Percentiles rank a stretch among this genome's conserved stretches.
phyloP scores from a whole-genome alignment of 2,797 vertebrate genomes.

The Chlorospingus flavigularis region DNA sequence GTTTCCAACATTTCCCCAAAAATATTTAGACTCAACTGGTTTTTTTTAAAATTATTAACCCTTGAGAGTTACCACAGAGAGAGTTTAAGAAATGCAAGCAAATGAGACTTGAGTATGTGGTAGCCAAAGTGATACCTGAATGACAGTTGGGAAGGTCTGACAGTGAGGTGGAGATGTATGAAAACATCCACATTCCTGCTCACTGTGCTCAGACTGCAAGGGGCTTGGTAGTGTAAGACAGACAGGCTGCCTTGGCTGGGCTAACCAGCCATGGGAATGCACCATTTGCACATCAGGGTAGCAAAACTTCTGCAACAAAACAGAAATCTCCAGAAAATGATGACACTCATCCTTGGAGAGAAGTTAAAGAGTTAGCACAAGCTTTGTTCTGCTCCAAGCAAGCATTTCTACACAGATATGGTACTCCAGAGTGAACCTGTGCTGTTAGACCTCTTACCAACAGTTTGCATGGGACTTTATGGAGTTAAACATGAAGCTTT shows the following conservation, averaged over 20 bases:
- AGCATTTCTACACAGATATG: not conserved
- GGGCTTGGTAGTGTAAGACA: not conserved
- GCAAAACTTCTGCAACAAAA: not conserved
- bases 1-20: not conserved
- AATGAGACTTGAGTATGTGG: not conserved
- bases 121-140: not conserved
- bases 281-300: not conserved
- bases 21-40: not conserved
- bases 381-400: not conserved
- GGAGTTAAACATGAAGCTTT: not conserved
- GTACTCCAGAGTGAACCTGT: not conserved
- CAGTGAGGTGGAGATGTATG: not conserved
- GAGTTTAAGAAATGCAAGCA: not conserved
- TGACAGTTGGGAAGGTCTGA: not conserved
- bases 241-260: not conserved
- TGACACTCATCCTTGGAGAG: not conserved
- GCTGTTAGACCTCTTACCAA: not conserved
- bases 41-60: not conserved
- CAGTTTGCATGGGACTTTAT: not conserved
- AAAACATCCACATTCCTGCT: not conserved
- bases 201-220: not conserved
- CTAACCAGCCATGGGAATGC: not conserved
- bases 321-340: not conserved
- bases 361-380: not conserved
- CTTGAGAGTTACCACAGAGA: not conserved